phyloP scores from a whole-genome alignment of 2,113 vertebrate species.

The Macrotis lagotis region DNA sequence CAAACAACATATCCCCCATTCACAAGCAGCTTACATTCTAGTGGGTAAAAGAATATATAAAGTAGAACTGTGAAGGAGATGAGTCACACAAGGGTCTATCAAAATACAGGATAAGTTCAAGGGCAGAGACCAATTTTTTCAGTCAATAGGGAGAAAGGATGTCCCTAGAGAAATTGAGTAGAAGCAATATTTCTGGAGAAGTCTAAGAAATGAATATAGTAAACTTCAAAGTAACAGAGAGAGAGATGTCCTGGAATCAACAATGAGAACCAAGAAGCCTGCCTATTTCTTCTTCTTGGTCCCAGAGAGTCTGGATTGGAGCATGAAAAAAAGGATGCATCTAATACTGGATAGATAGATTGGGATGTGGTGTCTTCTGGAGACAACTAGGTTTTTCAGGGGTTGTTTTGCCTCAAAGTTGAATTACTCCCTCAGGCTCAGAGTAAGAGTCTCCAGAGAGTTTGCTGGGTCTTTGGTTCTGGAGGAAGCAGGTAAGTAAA shows the following conservation, averaged over 20 bases:
- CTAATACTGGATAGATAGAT: no score
- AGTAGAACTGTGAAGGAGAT: neutral
- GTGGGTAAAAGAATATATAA: neutral
- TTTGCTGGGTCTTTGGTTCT: neutral
- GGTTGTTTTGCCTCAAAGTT: neutral
- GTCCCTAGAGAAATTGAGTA: neutral
- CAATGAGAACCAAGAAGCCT: neutral
- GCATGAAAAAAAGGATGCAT: neutral
- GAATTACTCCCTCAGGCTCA: neutral
- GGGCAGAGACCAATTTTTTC: neutral
- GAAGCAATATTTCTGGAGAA: neutral
- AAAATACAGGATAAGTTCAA: neutral
- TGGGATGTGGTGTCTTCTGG: neutral
- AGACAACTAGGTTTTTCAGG: neutral
- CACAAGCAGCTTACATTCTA: neutral
- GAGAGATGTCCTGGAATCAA: neutral
- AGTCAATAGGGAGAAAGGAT: neutral
- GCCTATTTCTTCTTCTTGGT: neutral
- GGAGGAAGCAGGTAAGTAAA: neutral
- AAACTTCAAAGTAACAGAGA: neutral
- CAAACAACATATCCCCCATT: neutral
- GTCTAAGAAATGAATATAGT: neutral
- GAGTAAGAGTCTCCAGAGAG: neutral
- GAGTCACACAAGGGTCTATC: neutral
- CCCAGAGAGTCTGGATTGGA: neutral